A percentile compares a stretch with the other conserved stretches of the same genome.
These are phyloP conservation scores for Anseranas semipalmata DNA, from an alignment of 2,113 vertebrate species.

Conservation along the genomic window DNA sequence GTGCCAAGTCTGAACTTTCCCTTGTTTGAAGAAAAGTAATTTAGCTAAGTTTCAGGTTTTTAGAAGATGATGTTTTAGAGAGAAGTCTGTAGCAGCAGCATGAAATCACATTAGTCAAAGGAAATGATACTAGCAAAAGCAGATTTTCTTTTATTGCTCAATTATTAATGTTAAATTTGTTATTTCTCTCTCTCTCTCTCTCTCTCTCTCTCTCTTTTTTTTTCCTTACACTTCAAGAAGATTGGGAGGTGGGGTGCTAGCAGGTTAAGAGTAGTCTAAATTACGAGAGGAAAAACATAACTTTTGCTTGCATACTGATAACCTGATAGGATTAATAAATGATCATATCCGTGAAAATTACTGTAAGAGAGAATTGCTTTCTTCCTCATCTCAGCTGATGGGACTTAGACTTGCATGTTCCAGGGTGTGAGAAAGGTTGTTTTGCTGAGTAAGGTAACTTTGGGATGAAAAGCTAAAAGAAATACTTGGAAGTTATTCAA, in stretches of 20 bases:
- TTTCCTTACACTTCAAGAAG: background rate
- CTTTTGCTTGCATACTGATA: background rate
- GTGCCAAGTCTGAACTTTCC: background rate
- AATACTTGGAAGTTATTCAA: background rate
- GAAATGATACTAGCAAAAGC: background rate
- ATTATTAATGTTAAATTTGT: background rate
- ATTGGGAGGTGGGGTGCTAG: background rate
- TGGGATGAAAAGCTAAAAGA: background rate
- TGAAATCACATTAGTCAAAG: constrained; percentile 5
- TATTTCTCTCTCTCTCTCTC: background rate
- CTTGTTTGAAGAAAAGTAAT: background rate
- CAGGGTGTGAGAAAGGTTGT: background rate
- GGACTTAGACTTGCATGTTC: background rate
- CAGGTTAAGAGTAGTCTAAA: background rate
- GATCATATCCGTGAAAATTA: background rate
- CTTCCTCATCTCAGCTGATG: background rate
- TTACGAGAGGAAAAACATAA: background rate
- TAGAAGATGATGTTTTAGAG: background rate
- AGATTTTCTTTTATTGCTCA: background rate
- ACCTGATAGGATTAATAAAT: background rate
- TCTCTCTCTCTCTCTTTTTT: background rate
- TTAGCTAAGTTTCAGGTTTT: background rate
- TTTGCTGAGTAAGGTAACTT: constrained; percentile 17
- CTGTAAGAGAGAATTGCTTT: background rate
- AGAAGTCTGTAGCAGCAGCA: background rate